Conservation (phyloP, 2,888 invertebrate species). For the Dexiosoma caninum region DNA sequence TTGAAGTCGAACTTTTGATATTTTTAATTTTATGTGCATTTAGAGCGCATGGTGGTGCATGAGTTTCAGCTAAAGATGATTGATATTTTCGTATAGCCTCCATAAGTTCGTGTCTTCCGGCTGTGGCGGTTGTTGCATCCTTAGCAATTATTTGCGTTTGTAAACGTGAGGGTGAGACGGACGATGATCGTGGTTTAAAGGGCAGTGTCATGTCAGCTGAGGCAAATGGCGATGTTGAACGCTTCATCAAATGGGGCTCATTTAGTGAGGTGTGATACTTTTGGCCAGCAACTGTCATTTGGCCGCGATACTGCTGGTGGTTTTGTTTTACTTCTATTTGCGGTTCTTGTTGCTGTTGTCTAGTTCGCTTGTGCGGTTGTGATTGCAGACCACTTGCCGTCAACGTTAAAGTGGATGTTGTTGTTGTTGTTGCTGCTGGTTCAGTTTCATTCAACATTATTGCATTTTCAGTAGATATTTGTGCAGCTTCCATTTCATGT, state of each 20-base stretch:
- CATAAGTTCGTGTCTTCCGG: constrained; percentile 2
- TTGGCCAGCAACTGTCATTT: constrained; percentile 53
- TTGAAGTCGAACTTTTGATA: constrained; percentile 11
- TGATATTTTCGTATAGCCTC: constrained; percentile 41
- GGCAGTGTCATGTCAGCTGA: constrained; percentile 64
- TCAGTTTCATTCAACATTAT: background rate
- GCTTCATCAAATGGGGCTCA: constrained; percentile 56
- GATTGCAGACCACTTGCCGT: constrained; percentile 55
- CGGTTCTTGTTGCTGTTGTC: constrained; percentile 8
- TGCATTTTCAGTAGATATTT: constrained; percentile 11
- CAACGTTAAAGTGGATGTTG: constrained; percentile 1
- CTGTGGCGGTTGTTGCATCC: background rate
- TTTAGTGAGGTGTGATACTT: constrained; percentile 40
- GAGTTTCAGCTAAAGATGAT: constrained; percentile 64
- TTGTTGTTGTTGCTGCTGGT: too few species aligned
- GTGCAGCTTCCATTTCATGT: constrained; percentile 32
- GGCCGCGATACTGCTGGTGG: constrained; percentile 47
- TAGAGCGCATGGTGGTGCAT: constrained; percentile 46
- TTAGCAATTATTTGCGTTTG: background rate
- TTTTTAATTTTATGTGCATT: constrained; percentile 52
- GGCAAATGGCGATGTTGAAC: constrained; percentile 69
- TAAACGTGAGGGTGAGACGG: constrained; percentile 25
- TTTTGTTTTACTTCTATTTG: background rate
- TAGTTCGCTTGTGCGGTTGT: constrained; percentile 40
- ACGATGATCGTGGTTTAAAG: constrained; percentile 14